Percentiles rank a stretch among this genome's conserved stretches.
phyloP scores from a whole-genome alignment of 2,797 vertebrate species.

The Momotus momota region DNA sequence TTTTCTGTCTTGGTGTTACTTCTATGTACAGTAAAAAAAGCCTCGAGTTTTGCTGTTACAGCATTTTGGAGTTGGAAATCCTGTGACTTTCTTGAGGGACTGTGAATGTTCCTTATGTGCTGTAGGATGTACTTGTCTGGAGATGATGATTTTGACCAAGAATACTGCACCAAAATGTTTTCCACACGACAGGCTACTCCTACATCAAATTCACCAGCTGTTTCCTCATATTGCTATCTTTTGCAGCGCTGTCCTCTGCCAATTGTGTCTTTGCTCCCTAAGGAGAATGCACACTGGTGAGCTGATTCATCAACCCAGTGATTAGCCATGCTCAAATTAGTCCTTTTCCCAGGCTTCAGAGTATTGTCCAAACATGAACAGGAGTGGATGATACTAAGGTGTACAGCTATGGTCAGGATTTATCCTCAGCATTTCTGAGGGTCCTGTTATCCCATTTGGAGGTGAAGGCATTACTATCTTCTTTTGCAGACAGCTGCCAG shows the following conservation, averaged over 20 bases:
- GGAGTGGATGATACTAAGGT: background rate
- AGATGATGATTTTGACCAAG: constrained; percentile 9
- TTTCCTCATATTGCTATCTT: constrained; percentile 23
- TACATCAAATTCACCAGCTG: constrained; percentile 47
- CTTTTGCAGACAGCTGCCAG: background rate
- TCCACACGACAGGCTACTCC: background rate
- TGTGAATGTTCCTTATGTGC: background rate
- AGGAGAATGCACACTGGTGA: constrained; percentile 23
- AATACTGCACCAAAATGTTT: constrained; percentile 48
- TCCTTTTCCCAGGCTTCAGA: background rate
- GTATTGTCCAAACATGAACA: background rate
- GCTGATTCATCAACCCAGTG: constrained; percentile 52
- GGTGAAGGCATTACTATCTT: background rate
- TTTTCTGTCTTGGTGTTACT: background rate
- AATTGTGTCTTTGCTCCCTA: constrained; percentile 19
- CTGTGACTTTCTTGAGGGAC: background rate
- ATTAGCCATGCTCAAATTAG: constrained; percentile 36
- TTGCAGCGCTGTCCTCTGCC: constrained; percentile 40
- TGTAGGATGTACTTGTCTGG: background rate
- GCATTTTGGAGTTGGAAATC: background rate
- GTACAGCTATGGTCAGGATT: background rate
- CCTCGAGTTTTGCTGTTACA: background rate
- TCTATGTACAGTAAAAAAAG: background rate
- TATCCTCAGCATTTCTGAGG: background rate
- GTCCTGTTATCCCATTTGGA: background rate